Conservation (phyloP, 2,113 vertebrate genomes). For the Mirounga angustirostris region DNA sequence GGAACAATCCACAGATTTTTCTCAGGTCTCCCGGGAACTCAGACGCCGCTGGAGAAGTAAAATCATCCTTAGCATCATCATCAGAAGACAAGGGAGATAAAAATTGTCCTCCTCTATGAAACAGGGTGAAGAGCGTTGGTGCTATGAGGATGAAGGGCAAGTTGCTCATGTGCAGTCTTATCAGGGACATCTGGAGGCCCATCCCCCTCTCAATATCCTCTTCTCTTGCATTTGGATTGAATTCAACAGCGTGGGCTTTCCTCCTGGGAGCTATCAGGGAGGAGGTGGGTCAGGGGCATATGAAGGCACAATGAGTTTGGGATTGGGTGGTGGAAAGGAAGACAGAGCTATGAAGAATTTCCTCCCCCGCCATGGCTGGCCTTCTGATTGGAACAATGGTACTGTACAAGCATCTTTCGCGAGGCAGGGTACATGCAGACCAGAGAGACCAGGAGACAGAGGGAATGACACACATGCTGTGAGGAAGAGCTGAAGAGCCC, state of each 20-base stretch:
- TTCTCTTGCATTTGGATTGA: neutral
- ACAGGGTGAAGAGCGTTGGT: neutral
- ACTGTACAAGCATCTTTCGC: no score
- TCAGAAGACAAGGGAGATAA: neutral
- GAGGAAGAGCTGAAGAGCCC: neutral
- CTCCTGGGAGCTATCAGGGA: neutral
- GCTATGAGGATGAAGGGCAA: neutral
- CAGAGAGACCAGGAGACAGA: neutral
- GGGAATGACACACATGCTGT: neutral
- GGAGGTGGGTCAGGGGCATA: neutral
- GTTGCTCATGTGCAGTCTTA: no score
- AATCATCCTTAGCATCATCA: neutral
- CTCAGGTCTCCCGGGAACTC: neutral
- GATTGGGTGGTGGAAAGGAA: neutral
- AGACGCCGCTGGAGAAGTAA: slow-evolving; percentile 13
- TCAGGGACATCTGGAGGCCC: neutral
- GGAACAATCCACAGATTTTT: neutral
- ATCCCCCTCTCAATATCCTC: neutral
- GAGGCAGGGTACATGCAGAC: neutral
- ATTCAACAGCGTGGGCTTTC: neutral
- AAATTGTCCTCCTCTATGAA: neutral
- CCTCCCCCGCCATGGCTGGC: neutral
- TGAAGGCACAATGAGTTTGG: neutral
- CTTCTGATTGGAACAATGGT: neutral
- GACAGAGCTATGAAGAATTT: neutral